Evolutionary conservation across 2,113 vertebrate species (phyloP), one percentile per base, ranked within the genome.

Genomic region (Hippocampus mohnikei): DNA sequence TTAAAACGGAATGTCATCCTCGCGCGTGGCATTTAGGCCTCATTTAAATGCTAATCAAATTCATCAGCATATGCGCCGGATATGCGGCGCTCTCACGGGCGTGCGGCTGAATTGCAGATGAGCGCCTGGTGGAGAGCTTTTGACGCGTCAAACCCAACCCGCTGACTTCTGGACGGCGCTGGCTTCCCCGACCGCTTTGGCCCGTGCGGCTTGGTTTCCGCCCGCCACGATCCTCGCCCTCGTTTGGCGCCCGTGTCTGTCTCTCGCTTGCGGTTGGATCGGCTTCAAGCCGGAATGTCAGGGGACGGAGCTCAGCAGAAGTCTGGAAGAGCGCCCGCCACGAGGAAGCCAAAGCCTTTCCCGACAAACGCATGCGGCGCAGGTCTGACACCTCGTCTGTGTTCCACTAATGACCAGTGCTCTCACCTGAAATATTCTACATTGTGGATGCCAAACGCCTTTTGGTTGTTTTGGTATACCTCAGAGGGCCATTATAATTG

Each of bases 251-350:
- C 25, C 71, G 46, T 71, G 81, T 72, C 74, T 76, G 81, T 72
- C 74, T 76, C 79, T 75, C 56, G 72, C 69, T 75, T 81, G 62
- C 56, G 63, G 76, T 84, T 84, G 87, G 85, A 87, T 90, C 73
- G 0, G 66, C 72, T 78, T 89, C 86, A 86, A 88, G 84, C 77
- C 69, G 72, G 73, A 72, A 73, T 73, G 85, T 89, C 87, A 82
- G 77, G 85, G 72, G 80, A 87, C 62, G 64, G 84, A 86, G 81
- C 85, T 82, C 87, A 72, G 83, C 65, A 79, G 71, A 88, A 73
- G 71, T 72, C 85, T 93, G 92, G 92, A 86, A 83, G 72, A 40
- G 46, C 56, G 88, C 91, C 91, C 80, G 81, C 55, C 2, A 75
- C 81, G 84, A 81, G 80, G 76, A 50, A 85, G 75, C 71, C 27